Evolutionary conservation across 2,113 vertebrate species (phyloP).

Genomic region (Rhabdornis inornatus): DNA sequence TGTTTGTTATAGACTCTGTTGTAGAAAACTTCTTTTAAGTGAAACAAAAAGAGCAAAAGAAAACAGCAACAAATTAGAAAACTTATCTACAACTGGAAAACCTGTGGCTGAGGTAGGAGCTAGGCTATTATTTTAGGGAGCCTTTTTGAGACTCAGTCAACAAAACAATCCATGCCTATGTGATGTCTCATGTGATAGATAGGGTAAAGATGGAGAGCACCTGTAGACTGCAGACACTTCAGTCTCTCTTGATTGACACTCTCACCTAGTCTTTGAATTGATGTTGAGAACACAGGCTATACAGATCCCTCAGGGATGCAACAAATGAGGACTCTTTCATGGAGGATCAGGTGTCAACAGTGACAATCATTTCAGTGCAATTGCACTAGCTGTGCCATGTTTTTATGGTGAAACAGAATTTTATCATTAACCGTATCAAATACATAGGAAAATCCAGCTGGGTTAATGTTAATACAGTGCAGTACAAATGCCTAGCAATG

Average conservation of each 20-base stretch:
- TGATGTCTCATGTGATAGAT: neutral
- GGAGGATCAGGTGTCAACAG: constrained; percentile 63
- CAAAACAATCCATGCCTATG: neutral
- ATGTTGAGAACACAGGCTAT: neutral
- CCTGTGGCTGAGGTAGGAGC: neutral
- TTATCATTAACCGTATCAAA: constrained; percentile 56
- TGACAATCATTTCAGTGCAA: constrained; percentile 54
- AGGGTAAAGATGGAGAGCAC: constrained; percentile 27
- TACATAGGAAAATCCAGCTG: constrained; percentile 49
- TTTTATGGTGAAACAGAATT: constrained; percentile 56
- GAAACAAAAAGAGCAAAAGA: neutral
- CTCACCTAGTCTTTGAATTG: constrained; percentile 34
- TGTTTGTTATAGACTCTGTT: neutral
- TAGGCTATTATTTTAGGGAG: neutral
- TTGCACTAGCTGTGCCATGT: constrained; percentile 8
- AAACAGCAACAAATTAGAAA: constrained; percentile 2
- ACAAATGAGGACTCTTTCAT: constrained; percentile 37
- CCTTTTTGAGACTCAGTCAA: neutral
- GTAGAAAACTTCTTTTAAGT: neutral
- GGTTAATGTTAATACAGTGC: constrained; percentile 27
- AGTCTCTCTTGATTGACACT: constrained; percentile 14
- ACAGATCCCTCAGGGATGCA: constrained; percentile 35
- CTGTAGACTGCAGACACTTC: constrained; percentile 5
- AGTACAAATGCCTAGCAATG: neutral
- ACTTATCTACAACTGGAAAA: neutral